phyloP scores from a whole-genome alignment of 2,113 vertebrate genomes.

The Pholis gunnellus region DNA sequence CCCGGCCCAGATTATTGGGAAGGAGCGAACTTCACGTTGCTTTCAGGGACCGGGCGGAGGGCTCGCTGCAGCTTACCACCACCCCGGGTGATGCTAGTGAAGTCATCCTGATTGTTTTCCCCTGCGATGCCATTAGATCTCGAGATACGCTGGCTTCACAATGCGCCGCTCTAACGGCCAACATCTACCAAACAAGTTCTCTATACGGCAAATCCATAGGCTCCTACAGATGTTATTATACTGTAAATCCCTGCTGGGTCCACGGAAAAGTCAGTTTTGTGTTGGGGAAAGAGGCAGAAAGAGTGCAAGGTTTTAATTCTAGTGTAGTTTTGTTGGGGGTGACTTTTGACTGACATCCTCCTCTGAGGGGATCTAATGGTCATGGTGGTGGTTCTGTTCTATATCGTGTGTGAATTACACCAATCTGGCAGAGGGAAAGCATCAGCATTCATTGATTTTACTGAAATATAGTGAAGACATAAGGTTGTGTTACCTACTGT shows the following conservation, averaged over 20 bases:
- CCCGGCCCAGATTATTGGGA: conserved; percentile 69
- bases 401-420: not conserved
- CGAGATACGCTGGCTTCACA: conserved; percentile 90
- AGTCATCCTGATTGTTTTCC: conserved; percentile 88
- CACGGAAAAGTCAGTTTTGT: conserved; percentile 35
- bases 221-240: conserved; percentile 91
- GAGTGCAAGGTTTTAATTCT: conserved; percentile 30
- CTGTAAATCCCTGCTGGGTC: conserved; percentile 53
- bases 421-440: not conserved
- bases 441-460: not conserved
- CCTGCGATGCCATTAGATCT: conserved; percentile 90
- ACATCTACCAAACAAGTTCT: conserved; percentile 85
- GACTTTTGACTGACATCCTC: not conserved
- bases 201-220: conserved; percentile 91
- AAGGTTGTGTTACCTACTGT: not conserved
- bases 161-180: conserved; percentile 88
- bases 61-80: conserved; percentile 78
- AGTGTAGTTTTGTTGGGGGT: conserved; percentile 11
- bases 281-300: conserved; percentile 44
- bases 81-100: conserved; percentile 79
- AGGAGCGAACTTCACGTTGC: conserved; percentile 70
- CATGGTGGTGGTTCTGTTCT: not conserved
- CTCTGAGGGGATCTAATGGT: not conserved
- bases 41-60: conserved; percentile 77
- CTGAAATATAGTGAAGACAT: not conserved